Conservation (phyloP, 1,140 invertebrate species). For the Heliconius eleuchia region DNA sequence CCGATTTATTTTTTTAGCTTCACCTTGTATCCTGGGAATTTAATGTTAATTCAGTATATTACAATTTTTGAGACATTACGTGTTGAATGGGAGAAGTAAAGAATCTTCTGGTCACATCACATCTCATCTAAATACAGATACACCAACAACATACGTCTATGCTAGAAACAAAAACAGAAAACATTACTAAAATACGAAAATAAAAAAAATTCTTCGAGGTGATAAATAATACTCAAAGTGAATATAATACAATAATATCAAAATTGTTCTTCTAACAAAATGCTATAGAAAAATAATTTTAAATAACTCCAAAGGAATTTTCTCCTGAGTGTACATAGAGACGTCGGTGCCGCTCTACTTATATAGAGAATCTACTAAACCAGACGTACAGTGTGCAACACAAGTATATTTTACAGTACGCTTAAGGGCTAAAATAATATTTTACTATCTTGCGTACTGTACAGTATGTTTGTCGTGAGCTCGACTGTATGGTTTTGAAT, state of each 20-base stretch:
- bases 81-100: no score
- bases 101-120: no score
- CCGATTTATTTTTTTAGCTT: no score
- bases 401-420: not conserved
- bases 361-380: conserved; percentile 9
- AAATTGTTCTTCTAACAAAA: not conserved
- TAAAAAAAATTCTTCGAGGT: no score
- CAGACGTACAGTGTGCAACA: conserved; percentile 1
- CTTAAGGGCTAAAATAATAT: not conserved
- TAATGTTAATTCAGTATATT: no score
- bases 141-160: no score
- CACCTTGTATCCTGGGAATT: no score
- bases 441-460: not conserved
- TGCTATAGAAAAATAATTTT: not conserved
- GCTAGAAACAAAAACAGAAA: no score
- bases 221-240: no score
- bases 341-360: conserved; percentile 11
- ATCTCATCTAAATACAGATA: no score
- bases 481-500: not conserved
- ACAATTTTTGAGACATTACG: no score
- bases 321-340: conserved; percentile 5
- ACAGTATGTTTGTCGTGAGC: conserved; percentile 1
- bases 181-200: no score
- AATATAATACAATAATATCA: not conserved
- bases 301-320: not conserved